Evolutionary conservation across 1,140 invertebrate species (phyloP).

Genomic region (Drosophila tristis): DNA sequence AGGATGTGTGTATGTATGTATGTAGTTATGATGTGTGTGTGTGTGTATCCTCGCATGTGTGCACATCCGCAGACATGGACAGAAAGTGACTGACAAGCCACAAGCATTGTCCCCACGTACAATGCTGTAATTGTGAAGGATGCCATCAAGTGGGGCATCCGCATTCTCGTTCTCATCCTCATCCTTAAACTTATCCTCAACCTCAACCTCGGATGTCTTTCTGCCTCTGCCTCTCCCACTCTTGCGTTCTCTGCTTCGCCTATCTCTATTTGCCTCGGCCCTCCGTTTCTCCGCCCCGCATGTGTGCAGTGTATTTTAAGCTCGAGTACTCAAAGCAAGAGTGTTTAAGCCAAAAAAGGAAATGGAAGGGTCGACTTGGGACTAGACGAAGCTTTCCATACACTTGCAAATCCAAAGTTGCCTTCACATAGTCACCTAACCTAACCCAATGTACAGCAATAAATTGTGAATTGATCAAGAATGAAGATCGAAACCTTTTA

Average conservation of each 20-base stretch:
- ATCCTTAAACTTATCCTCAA: conserved; percentile 1
- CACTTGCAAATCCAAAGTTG: no score
- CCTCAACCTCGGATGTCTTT: conserved; percentile 17
- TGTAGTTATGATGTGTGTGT: conserved; percentile 43
- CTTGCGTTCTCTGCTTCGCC: conserved; percentile 10
- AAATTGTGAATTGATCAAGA: no score
- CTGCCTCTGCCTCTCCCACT: neutral
- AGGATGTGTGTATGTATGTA: conserved; percentile 46
- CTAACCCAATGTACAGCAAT: no score
- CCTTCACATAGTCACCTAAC: no score
- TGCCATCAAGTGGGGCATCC: conserved; percentile 74
- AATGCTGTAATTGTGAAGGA: conserved; percentile 82
- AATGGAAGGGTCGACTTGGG: neutral
- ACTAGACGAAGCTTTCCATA: no score
- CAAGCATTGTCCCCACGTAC: conserved; percentile 74
- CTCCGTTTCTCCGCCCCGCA: conserved; percentile 8
- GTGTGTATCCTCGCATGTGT: conserved; percentile 10
- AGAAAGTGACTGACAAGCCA: conserved; percentile 68
- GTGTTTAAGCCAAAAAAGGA: conserved; percentile 73
- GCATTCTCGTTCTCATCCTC: conserved; percentile 41
- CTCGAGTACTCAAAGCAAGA: conserved; percentile 69
- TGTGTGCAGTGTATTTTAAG: conserved; percentile 74
- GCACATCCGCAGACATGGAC: conserved; percentile 40
- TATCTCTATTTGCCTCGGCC: conserved; percentile 8
- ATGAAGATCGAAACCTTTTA: no score